Conservation (phyloP, 2,888 invertebrate species). For the Standfussiana lucernea region DNA sequence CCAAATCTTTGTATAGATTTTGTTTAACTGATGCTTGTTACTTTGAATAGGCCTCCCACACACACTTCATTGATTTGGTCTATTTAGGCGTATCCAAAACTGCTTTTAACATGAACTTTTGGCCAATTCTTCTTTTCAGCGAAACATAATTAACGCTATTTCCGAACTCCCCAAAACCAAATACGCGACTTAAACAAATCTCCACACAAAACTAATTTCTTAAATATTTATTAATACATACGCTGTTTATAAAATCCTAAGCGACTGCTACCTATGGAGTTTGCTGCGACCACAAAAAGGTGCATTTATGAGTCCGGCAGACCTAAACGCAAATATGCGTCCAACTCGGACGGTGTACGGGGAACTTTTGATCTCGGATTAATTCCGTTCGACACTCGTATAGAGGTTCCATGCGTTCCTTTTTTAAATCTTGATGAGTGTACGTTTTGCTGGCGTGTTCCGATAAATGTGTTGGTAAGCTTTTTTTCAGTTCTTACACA, state of each 20-base stretch:
- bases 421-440: constrained; percentile 37
- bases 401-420: constrained; percentile 32
- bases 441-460: constrained; percentile 16
- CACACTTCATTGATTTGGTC: background rate
- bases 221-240: constrained; percentile 33
- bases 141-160: background rate
- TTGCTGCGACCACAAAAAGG: constrained; percentile 61
- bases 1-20: background rate
- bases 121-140: background rate
- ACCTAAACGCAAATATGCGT: constrained; percentile 71
- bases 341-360: constrained; percentile 55
- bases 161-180: background rate
- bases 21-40: background rate
- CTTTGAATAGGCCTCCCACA: background rate
- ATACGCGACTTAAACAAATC: background rate
- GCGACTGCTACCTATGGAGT: constrained; percentile 16
- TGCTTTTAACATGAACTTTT: background rate
- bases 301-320: constrained; percentile 63
- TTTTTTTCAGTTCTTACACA: constrained; percentile 7
- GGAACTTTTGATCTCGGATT: constrained; percentile 77
- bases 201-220: constrained; percentile 9
- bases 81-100: background rate
- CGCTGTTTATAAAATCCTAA: constrained; percentile 52
- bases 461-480: constrained; percentile 1
- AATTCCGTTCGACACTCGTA: constrained; percentile 67